Evolutionary conservation across 2,113 vertebrate genomes (phyloP), one percentile per base, ranked within the genome.

Genomic region (Brachionichthys hirsutus): DNA sequence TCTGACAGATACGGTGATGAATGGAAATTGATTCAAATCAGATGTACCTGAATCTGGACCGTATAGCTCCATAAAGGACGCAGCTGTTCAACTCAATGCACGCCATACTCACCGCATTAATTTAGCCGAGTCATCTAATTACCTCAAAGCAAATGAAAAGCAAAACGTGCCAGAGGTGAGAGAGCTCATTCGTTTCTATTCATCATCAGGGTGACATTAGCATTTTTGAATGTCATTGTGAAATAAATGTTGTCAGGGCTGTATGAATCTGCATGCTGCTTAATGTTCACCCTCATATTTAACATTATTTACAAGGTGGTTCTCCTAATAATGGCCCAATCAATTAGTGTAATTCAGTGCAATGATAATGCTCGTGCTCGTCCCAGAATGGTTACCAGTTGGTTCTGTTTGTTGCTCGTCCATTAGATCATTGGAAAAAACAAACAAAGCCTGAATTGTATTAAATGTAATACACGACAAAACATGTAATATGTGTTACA

Each of bases 101-200:
- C 22, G 14, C 10, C 11, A 17, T 22, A 40, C 15, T 16, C 6
- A 15, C 62, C 34, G 38, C 17, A 63, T 64, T 12, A 54, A 49
- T 53, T 44, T 35, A 15, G 36, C 38, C 6, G 9, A 61, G 63
- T 50, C 15, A 62, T 75, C 24, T 48, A 51, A 72, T 74, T 82
- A 68, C 70, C 49, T 68, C 15, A 15, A 45, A 53, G 68, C 47
- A 20, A 71, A 65, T 17, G 43, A 34, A 68, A 72, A 57, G 34
- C 51, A 47, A 50, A 66, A 56, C 54, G 70, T 77, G 54, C 70
- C 52, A 54, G 49, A 64, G 65, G 83, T 71, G 75, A 72, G 59
- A 81, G 61, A 66, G 73, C 77, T 73, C 58, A 81, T 61, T 79
- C 51, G 41, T 49, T 46, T 76, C 57, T 67, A 60, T 19, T 17